Percentiles rank a stretch among this genome's conserved stretches.
Evolutionary conservation across 2,113 vertebrate genomes (phyloP).

Genomic region (Platichthys flesus): DNA sequence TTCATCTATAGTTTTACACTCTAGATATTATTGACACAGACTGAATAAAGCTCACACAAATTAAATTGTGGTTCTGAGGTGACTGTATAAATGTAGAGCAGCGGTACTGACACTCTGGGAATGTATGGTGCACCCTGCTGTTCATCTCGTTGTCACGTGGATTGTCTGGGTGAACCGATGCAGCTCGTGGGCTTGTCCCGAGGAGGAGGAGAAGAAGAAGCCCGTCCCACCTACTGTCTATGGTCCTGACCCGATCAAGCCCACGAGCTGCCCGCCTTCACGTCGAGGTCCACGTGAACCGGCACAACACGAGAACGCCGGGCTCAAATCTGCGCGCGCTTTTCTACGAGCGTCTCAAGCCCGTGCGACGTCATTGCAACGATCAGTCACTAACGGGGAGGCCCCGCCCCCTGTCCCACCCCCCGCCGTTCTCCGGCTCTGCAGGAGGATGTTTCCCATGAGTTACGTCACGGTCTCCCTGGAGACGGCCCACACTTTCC

Average conservation of each 20-base stretch:
- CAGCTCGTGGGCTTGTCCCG: constrained; percentile 6
- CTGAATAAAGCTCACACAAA: no score
- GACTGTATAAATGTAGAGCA: no score
- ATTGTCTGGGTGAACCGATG: constrained; percentile 38
- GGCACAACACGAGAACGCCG: neutral
- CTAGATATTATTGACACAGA: no score
- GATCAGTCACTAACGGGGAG: constrained; percentile 34
- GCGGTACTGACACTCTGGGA: no score
- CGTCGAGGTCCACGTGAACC: constrained; percentile 63
- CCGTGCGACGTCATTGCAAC: constrained; percentile 9
- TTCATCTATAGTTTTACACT: no score
- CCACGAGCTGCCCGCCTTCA: constrained; percentile 35
- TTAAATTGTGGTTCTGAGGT: no score
- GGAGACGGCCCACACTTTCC: constrained; percentile 7
- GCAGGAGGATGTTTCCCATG: no score
- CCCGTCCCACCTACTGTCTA: constrained; percentile 6
- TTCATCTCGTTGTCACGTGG: constrained; percentile 50
- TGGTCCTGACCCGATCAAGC: constrained; percentile 29
- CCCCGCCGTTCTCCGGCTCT: no score
- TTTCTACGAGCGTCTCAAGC: constrained; percentile 33
- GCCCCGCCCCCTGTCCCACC: no score
- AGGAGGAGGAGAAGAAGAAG: neutral
- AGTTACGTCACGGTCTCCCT: constrained; percentile 27
- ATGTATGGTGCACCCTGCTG: no score
- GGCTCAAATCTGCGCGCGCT: constrained; percentile 69